Conservation (phyloP, 2,888 invertebrate species). For the Hoplodrina blanda region DNA sequence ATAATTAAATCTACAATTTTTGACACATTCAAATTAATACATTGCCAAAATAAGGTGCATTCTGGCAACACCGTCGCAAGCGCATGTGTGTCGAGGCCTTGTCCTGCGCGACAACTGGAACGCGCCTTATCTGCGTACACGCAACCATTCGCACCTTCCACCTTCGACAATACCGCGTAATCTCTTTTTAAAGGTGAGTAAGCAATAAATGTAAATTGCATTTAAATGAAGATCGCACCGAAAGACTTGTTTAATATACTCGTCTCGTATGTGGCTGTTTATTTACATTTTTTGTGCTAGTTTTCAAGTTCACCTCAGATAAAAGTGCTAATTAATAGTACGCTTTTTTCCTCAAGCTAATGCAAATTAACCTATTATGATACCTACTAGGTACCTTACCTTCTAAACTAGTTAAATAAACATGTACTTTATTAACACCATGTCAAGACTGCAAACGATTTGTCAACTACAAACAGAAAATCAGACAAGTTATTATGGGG, state of each 20-base stretch:
- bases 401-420: background rate
- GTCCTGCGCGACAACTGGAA: slow-evolving; percentile 68
- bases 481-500: slow-evolving; percentile 68
- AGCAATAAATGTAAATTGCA: slow-evolving; percentile 71
- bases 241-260: slow-evolving; percentile 32
- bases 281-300: slow-evolving; percentile 45
- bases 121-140: slow-evolving; percentile 72
- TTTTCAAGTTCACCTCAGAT: slow-evolving; percentile 44
- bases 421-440: background rate
- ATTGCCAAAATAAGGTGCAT: slow-evolving; percentile 54
- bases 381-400: background rate
- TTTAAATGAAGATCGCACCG: slow-evolving; percentile 60
- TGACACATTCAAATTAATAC: slow-evolving; percentile 25
- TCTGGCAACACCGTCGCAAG: slow-evolving; percentile 52
- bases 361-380: slow-evolving; percentile 8
- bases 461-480: slow-evolving; percentile 48
- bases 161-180: slow-evolving; percentile 56
- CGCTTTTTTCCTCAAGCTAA: slow-evolving; percentile 6
- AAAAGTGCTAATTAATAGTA: slow-evolving; percentile 3
- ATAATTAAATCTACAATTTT: slow-evolving; percentile 5
- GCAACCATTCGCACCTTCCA: slow-evolving; percentile 73
- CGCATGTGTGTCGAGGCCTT: slow-evolving; percentile 73
- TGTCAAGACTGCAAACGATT: slow-evolving; percentile 25
- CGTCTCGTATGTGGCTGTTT: slow-evolving; percentile 22
- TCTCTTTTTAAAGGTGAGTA: slow-evolving; percentile 60